phyloP scores from a whole-genome alignment of 1,140 invertebrate genomes.

The Euglossa dilemma region DNA sequence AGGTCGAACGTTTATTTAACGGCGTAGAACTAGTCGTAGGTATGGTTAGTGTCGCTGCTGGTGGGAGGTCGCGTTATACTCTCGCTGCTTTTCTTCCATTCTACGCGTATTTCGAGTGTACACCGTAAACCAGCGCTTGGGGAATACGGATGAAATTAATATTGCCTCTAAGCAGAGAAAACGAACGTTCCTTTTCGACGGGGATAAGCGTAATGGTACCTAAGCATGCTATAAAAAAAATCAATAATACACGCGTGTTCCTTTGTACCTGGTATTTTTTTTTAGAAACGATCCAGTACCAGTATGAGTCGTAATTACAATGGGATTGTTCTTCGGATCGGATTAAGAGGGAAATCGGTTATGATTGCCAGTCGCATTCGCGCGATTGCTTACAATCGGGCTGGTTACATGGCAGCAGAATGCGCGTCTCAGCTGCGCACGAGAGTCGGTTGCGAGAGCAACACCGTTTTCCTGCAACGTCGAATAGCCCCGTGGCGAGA shows the following conservation, averaged over 20 bases:
- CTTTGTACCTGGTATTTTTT: neutral
- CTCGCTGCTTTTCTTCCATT: neutral
- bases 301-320: neutral
- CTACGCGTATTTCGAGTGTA: neutral
- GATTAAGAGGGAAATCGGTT: neutral
- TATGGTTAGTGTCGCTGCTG: neutral
- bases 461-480: slow-evolving; percentile 59
- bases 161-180: neutral
- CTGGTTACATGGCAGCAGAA: slow-evolving; percentile 34
- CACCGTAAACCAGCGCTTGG: too few relatives aligned
- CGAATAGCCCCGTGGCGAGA: slow-evolving; percentile 28
- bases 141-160: neutral
- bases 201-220: neutral
- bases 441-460: slow-evolving; percentile 27
- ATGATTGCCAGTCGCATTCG: slow-evolving; percentile 4
- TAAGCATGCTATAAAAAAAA: neutral
- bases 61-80: neutral
- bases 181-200: neutral
- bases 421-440: slow-evolving; percentile 53
- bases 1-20: slow-evolving; percentile 57
- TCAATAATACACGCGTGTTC: neutral
- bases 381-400: slow-evolving; percentile 23
- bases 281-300: neutral
- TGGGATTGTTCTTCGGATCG: neutral
- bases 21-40: slow-evolving; percentile 52